Evolutionary conservation across 2,797 vertebrate genomes (phyloP).

Genomic region (Rhinichthys osculus): DNA sequence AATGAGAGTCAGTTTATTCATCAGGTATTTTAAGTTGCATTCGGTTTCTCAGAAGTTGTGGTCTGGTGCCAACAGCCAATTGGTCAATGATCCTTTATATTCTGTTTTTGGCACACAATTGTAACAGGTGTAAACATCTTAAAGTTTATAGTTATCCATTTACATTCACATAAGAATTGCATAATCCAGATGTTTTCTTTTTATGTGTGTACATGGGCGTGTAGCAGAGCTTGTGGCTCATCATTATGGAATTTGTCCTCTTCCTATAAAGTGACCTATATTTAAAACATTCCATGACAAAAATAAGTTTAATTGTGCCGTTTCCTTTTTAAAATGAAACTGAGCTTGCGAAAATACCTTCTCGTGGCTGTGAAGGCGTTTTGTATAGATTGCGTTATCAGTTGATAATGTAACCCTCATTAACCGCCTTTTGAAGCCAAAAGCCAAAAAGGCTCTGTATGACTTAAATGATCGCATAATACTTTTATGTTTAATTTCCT

Average conservation of each 20-base stretch:
- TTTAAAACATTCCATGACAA: slow-evolving; percentile 21
- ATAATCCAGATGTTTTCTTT: background rate
- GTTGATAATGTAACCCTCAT: background rate
- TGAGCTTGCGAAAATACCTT: background rate
- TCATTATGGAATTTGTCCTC: slow-evolving; percentile 1
- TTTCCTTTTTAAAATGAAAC: background rate
- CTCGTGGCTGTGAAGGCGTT: background rate
- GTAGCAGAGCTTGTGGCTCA: slow-evolving; percentile 22
- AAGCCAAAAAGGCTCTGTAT: background rate
- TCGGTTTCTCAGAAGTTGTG: background rate
- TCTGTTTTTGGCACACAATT: background rate
- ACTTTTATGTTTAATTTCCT: background rate
- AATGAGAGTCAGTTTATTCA: background rate
- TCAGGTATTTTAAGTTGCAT: background rate
- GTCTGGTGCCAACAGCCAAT: background rate
- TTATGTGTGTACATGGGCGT: background rate
- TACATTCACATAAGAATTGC: background rate
- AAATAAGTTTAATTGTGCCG: slow-evolving; percentile 25
- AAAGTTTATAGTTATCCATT: background rate
- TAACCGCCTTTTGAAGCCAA: background rate
- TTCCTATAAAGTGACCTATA: background rate
- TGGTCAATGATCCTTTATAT: background rate
- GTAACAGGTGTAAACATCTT: background rate
- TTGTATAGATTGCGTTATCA: background rate
- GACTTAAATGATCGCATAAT: background rate